Conservation (phyloP, 2,113 vertebrate species). For the Daubentonia madagascariensis region DNA sequence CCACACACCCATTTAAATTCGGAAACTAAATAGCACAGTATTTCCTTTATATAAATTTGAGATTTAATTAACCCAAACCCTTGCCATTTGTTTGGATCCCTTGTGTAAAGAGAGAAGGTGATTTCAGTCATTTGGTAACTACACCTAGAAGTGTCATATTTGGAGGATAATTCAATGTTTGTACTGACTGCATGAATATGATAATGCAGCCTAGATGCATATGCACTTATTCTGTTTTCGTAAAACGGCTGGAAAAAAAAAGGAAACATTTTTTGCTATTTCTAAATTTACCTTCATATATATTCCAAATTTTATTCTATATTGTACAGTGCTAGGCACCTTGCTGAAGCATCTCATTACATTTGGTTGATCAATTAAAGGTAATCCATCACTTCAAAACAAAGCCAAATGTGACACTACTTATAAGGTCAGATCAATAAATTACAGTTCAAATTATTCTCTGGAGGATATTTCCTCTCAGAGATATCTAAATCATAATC, state of each 20-base stretch:
- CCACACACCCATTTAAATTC: neutral
- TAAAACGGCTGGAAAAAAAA: neutral
- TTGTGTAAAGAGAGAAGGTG: neutral
- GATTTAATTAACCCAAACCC: neutral
- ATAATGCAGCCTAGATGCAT: neutral
- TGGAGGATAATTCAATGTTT: neutral
- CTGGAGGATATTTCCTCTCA: neutral
- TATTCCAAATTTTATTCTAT: neutral
- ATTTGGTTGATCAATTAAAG: neutral
- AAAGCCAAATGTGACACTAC: neutral
- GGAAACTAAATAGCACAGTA: conserved; percentile 30
- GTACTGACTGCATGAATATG: neutral
- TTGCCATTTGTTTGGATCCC: neutral
- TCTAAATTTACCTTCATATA: neutral
- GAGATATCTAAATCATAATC: neutral
- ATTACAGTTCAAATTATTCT: neutral
- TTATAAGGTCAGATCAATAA: neutral
- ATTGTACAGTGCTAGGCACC: neutral
- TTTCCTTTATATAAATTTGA: conserved; percentile 59
- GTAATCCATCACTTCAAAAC: neutral
- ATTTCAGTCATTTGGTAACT: conserved; percentile 32
- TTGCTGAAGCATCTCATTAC: neutral
- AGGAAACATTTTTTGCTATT: neutral
- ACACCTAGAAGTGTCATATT: neutral
- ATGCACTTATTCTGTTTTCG: neutral